These are phyloP conservation scores for Rhadina sibilatrix DNA, from an alignment of 2,113 vertebrate species.

Conservation along the genomic window DNA sequence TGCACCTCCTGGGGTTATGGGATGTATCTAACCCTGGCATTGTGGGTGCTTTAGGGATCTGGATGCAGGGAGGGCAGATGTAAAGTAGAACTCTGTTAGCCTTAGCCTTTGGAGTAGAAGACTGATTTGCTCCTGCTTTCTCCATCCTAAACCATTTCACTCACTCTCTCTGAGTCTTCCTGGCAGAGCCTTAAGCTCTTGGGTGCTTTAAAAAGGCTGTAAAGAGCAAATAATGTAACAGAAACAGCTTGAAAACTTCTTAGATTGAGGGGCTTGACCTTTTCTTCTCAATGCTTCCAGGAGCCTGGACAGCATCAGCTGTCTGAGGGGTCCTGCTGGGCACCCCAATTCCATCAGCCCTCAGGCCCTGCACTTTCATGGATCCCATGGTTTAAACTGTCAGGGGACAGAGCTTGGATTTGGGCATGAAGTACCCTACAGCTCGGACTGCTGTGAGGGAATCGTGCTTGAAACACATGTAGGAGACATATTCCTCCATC, in stretches of 20 bases:
- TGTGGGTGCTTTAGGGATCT: neutral
- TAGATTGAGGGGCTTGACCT: neutral
- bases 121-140: neutral
- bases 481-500: neutral
- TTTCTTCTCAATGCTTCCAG: neutral
- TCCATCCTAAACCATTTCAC: neutral
- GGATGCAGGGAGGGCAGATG: neutral
- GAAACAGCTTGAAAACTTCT: neutral
- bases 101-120: neutral
- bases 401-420: neutral
- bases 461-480: neutral
- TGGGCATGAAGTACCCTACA: neutral
- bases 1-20: neutral
- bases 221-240: neutral
- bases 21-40: fast-evolving
- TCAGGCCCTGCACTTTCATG: neutral
- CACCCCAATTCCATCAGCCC: neutral
- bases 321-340: neutral
- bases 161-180: neutral
- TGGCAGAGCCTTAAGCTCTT: neutral
- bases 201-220: neutral
- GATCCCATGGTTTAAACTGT: neutral
- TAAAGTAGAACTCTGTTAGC: neutral
- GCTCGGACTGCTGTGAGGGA: neutral
- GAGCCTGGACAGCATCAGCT: fast-evolving